Percentiles rank a stretch among this genome's conserved stretches.
Evolutionary conservation across 1,140 invertebrate genomes (phyloP).

Genomic region (Euwallacea similis): DNA sequence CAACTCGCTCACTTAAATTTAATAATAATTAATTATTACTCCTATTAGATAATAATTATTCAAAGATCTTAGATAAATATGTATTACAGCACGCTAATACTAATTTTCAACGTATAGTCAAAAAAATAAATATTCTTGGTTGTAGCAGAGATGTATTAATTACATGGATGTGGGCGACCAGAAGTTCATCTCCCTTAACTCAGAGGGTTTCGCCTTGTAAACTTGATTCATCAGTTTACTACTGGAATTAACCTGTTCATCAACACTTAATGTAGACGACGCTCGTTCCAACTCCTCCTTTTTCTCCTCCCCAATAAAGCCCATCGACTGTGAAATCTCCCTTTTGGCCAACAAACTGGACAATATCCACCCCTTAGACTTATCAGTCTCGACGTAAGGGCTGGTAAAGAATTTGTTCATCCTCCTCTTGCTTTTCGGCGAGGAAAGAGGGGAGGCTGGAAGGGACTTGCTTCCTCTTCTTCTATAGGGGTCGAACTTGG

Average conservation of each 20-base stretch:
- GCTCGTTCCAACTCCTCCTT: slow-evolving; percentile 40
- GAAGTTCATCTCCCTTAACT: slow-evolving; percentile 80
- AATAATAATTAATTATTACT: too few relatives aligned
- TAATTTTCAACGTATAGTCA: slow-evolving; percentile 39
- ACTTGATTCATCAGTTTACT: slow-evolving; percentile 39
- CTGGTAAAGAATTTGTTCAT: slow-evolving; percentile 60
- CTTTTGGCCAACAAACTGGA: slow-evolving; percentile 56
- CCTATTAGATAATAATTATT: background rate
- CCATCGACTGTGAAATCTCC: slow-evolving; percentile 56
- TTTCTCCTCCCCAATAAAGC: slow-evolving; percentile 55
- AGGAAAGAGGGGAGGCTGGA: slow-evolving; percentile 66
- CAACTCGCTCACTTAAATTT: too few relatives aligned
- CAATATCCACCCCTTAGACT: slow-evolving; percentile 59
- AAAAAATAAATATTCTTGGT: slow-evolving; percentile 28
- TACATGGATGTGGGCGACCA: slow-evolving; percentile 83
- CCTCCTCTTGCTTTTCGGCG: slow-evolving; percentile 61
- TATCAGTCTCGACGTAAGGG: slow-evolving; percentile 53
- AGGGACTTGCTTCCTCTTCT: slow-evolving; percentile 69
- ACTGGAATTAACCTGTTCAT: slow-evolving; percentile 17
- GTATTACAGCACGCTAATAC: slow-evolving; percentile 33
- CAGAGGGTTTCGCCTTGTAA: slow-evolving; percentile 67
- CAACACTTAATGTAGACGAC: slow-evolving; percentile 39
- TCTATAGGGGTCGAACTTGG: slow-evolving; percentile 51
- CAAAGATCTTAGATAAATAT: background rate
- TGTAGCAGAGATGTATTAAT: slow-evolving; percentile 28